Evolutionary conservation across 1,140 invertebrate genomes (phyloP), one percentile per base, ranked within the genome.

Genomic region (Drusus annulatus): DNA sequence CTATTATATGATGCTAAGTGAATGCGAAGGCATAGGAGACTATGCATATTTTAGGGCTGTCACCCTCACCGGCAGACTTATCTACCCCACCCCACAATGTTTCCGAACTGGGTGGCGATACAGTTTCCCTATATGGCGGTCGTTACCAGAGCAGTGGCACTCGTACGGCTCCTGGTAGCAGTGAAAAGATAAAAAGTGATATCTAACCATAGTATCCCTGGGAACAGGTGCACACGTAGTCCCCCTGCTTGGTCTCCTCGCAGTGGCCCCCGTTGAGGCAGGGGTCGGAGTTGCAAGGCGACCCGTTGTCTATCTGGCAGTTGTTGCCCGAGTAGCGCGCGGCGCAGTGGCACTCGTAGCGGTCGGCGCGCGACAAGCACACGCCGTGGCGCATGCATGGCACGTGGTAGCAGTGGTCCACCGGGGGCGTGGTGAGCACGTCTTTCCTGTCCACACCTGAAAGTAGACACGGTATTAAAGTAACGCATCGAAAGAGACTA

Each of bases 361-460:
- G 91, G 86, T 95, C 94, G 80, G 91, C 89, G 85, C 91, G 90
- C 31, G 94, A 93, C 63, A 95, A 92, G 87, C 95, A 96, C 76
- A 91, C 93, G 76, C 95, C 95, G 86, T 94, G 94, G 83, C 92
- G 91, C 92, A 95, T 93, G 87, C 96, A 97, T 8, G 95, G 95
- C 84, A 95, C 94, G 85, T 93, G 92, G 81, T 92, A 89, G 86
- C 96, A 97, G 84, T 92, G 92, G 87, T 96, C 94, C 78, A 91
- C 90, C 23, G 91, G 89, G 69, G 88, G 88, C 50, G 88, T 87
- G 19, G 91, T 87, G n/a, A 92, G 83, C 0, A 90, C 86, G 79
- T 92, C 91, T 75, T 87, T 88, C 73, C 87, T 85, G 74, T 89
- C 88, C 76, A 86, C 87, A 77, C 88, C 89, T 90, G 84, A 1